Base-by-base conservation (phyloP, 2,888 invertebrate species). In the Macrophya annulata region DNA sequence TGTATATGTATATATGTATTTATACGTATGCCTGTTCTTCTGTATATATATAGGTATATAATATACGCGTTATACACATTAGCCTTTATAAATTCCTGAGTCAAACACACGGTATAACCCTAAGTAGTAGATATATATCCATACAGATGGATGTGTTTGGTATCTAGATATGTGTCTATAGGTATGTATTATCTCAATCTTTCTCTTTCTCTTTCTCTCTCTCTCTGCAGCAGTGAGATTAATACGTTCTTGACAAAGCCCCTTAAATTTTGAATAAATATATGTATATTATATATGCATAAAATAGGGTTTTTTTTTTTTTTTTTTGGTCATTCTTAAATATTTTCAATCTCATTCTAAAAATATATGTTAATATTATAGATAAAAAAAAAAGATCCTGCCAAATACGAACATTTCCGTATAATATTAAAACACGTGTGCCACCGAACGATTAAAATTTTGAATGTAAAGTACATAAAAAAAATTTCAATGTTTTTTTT, bases 191-290 rank as follows among this genome's bases (percentile, higher is more conserved):
- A 74, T 74, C 21, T n/a, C 21, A 45, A 21, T 45, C n/a, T n/a
- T 15, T 21, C n/a, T 45, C 62, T 62, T n/a, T 21, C 62, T 62
- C n/a, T 72, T 31, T 74, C 72, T 72, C 43, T 43, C 72, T 74
- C n/a, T n/a, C 6, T 17, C 12, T 37, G 12, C 25, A 1, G 37
- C 0, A 21, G 62, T 45, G 72, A 74, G 72, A 74, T 74, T 74
- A 43, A 45, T 45, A 45, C 45, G 15, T n/a, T 74, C 72, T 43
- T 45, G 21, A 74, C 72, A 74, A 74, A 45, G 72, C 72, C 72
- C 45, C 72, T 74, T 45, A 74, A 45, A 40, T 9, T 31, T 21
- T 21, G n/a, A 48, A 15, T 62, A 62, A 1, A 62, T n/a, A 62
- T n/a, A 62, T 31, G 31, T 31, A 31, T 31, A 31, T 2, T 31